Conservation (phyloP, 2,113 vertebrate species). For the Ciconia maguari region DNA sequence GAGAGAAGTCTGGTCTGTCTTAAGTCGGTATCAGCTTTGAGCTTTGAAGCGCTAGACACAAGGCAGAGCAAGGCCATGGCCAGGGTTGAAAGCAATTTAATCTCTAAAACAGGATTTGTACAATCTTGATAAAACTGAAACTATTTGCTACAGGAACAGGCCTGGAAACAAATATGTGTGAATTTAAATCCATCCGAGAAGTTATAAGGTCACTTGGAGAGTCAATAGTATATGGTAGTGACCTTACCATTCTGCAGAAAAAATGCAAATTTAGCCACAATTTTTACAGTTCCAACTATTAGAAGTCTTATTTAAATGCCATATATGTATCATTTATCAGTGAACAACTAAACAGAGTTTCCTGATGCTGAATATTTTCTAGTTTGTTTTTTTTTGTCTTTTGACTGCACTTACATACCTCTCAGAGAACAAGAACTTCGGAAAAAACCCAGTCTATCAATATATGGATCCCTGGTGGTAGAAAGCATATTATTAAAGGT, state of each 20-base stretch:
- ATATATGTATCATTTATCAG: neutral
- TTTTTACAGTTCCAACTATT: neutral
- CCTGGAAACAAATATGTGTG: neutral
- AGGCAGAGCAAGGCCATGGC: neutral
- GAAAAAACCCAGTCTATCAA: neutral
- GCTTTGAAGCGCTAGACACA: neutral
- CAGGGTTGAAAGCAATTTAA: neutral
- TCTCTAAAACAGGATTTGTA: neutral
- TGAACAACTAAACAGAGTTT: neutral
- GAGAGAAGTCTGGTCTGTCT: neutral
- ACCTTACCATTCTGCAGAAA: neutral
- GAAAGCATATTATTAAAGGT: neutral
- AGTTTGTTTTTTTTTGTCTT: neutral
- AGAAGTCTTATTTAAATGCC: neutral
- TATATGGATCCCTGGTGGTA: neutral
- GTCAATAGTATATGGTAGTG: neutral
- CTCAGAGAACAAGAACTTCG: neutral
- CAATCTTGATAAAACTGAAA: neutral
- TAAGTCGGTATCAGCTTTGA: neutral
- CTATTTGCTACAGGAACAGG: neutral
- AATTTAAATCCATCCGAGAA: neutral
- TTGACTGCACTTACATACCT: neutral
- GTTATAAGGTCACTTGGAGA: neutral
- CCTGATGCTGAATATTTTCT: neutral
- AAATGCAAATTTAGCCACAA: neutral